Evolutionary conservation across 2,113 vertebrate species (phyloP), one percentile per base, ranked within the genome.

Genomic region (Ctenomys sociabilis): DNA sequence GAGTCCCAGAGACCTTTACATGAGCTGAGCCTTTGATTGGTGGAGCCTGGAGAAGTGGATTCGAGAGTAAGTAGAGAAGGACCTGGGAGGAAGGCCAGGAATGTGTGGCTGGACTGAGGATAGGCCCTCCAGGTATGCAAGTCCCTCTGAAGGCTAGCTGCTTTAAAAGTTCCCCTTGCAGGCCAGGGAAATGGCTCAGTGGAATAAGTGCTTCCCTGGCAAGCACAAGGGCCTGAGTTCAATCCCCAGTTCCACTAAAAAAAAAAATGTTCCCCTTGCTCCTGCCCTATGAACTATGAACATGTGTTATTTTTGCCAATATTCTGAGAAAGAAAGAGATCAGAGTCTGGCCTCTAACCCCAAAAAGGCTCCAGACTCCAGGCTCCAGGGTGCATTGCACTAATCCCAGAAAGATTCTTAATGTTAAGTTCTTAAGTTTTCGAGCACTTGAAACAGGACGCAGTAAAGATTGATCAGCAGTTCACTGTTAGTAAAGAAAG

Each of bases 321-420:
- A 82, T 91, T 91, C 37, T 96, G 40, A 91, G 28, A 73, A 28
- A 72, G 70, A 63, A 64, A 78, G 49, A 85, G 52, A 78, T 64
- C 75, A 49, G 68, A 86, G 45, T 77, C n/a, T 73, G 82, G 35
- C 82, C 57, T 94, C 54, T 68, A 66, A 66, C 85, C 64, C 54
- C 86, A 68, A 94, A 54, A 70, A 78, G 26, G 59, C 17, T 78
- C 63, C 43, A 59, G 83, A 78, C n/a, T n/a, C n/a, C n/a, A n/a
- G n/a, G n/a, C n/a, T n/a, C n/a, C 43, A 89, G n/a, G 57, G 3
- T 26, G 43, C 14, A 63, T 93, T 66, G 17, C n/a, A 28, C 37
- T 57, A 24, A 70, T 85, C 59, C 66, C 85, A 52, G 59, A 68
- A 85, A 95, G 63, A 84, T 45, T 90, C 83, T 95, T 54, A 45